Base-by-base conservation (phyloP, 2,888 invertebrate genomes). In the Trichogramma dendrolimi region DNA sequence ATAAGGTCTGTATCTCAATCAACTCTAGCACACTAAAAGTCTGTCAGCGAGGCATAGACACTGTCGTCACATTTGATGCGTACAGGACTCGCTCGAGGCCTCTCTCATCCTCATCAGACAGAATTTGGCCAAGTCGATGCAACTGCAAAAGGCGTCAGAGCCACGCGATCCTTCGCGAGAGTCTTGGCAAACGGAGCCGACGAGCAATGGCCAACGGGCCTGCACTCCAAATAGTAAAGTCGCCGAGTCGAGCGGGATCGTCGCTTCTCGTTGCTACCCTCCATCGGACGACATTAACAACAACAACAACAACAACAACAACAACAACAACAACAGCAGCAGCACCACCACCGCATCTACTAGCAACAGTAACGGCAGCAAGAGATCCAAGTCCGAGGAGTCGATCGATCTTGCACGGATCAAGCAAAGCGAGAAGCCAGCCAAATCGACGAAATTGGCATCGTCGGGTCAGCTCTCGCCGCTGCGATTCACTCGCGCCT, bases 1-100 rank as follows among this genome's bases (percentile, higher is more conserved):
- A 82, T 54, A 83, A 84, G 69, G 84, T 84, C 67, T 27, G 27
- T 27, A 27, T 27, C 27, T 27, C 27, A 27, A 27, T 27, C 27
- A 27, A 27, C 0, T 27, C 27, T 27, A 27, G 2, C 27, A 27
- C 27, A 2, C 27, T 27, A 27, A 27, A 2, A 27, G 27, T 27
- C 27, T 3, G 27, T 27, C 27, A 27, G 27, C 27, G 27, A 27
- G 79, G 83, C 52, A 72, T 84, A 10, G 71, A 74, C 70, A 72
- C 73, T 60, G 71, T 70, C 44, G 68, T 70, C 60, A 68, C 66
- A 47, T 61, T 62, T 27, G 1, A 27, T 27, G 65, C 58, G 61
- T 6, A 38, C 48, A 54, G 56, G 55, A 58, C 7, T 46, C 44
- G 10, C 53, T 63, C 47, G 53, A 27, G 67, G 54, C 63, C 62